These are phyloP conservation scores for Loriculus beryllinus DNA, from an alignment of 2,797 vertebrate species.

Conservation along the genomic window DNA sequence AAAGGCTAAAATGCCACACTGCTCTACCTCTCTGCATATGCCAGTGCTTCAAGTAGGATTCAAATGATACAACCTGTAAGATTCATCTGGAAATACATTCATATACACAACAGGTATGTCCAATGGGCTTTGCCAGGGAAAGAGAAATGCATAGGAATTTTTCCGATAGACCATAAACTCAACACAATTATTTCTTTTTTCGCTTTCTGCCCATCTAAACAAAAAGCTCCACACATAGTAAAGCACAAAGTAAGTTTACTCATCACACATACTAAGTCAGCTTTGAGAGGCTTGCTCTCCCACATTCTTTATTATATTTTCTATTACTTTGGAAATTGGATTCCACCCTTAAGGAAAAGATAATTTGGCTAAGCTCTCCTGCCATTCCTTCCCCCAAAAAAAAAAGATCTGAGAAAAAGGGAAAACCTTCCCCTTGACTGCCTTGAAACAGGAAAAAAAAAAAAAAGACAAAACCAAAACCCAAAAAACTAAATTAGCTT, in stretches of 20 bases:
- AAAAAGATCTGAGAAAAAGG: not conserved
- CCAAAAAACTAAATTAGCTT: not conserved
- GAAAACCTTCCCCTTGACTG: not conserved
- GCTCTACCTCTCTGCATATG: not conserved
- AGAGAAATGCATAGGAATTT: not conserved
- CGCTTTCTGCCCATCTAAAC: not conserved
- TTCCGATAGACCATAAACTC: not conserved
- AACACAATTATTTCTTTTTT: not conserved
- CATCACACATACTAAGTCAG: not conserved
- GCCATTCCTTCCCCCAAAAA: not conserved
- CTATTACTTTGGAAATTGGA: constrained; percentile 32
- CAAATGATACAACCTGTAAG: not conserved
- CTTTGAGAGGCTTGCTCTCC: not conserved
- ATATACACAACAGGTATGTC: not conserved
- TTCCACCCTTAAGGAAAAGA: not conserved
- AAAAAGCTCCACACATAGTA: not conserved
- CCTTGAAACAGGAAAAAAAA: not conserved
- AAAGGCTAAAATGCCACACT: not conserved
- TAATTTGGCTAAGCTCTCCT: not conserved
- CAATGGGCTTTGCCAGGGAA: not conserved
- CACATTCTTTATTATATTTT: not conserved
- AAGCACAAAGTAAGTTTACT: not conserved
- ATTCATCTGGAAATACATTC: not conserved
- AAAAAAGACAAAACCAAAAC: not conserved
- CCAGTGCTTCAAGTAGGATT: not conserved